Evolutionary conservation across 2,113 vertebrate species (phyloP).

Genomic region (Ochotona princeps): DNA sequence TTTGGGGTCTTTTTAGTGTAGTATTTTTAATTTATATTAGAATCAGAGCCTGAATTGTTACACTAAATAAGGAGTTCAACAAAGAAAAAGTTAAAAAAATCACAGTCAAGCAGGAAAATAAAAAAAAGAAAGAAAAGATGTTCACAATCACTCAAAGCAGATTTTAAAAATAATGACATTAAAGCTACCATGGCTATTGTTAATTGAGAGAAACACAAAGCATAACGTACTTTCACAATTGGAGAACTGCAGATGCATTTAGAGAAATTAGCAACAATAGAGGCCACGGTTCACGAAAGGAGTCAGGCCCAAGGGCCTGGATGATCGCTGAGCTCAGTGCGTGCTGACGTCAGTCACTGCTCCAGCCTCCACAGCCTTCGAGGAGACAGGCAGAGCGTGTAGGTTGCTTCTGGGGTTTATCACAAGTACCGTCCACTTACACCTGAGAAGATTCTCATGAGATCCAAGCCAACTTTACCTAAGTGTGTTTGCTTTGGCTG

Average conservation of each 20-base stretch:
- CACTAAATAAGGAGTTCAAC: too few species aligned
- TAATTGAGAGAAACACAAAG: not conserved
- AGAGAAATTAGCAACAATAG: not conserved
- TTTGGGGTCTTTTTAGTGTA: too few species aligned
- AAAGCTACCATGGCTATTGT: not conserved
- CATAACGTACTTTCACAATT: not conserved
- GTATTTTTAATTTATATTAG: too few species aligned
- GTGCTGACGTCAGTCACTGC: not conserved
- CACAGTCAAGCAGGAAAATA: too few species aligned
- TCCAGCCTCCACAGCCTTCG: not conserved
- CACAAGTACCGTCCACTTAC: not conserved
- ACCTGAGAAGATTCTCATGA: not conserved
- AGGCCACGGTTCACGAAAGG: slow-evolving; percentile 18
- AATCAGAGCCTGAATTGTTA: too few species aligned
- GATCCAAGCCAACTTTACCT: not conserved
- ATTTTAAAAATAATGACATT: too few species aligned
- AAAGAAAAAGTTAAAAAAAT: too few species aligned
- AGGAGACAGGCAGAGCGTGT: not conserved
- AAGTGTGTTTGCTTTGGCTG: not conserved
- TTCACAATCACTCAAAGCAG: too few species aligned
- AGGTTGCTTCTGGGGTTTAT: not conserved
- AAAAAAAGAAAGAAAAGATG: too few species aligned
- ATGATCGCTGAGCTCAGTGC: not conserved
- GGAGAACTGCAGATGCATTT: not conserved
- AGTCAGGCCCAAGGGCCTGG: not conserved